Percentiles rank a stretch among this genome's conserved stretches.
phyloP scores from a whole-genome alignment of 1,140 invertebrate genomes.

The Venustaconcha ellipsiformis region DNA sequence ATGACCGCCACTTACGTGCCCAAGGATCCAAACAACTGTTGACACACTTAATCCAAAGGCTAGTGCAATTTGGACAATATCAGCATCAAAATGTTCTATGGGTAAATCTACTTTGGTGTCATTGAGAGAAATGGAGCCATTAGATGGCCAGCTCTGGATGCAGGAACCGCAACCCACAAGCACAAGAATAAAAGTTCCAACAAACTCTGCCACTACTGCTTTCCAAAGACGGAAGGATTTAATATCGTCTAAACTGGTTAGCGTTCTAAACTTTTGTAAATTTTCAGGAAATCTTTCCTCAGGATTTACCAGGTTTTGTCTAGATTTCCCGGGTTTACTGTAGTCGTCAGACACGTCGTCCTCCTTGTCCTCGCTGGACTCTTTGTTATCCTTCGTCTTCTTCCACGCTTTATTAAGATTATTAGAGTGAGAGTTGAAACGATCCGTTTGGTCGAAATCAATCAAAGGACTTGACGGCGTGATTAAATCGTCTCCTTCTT shows the following conservation, averaged over 20 bases:
- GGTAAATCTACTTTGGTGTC: no score
- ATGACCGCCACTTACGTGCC: background rate
- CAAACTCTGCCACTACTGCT: conserved; percentile 77
- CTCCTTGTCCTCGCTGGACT: no score
- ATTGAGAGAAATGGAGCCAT: background rate
- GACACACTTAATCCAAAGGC: background rate
- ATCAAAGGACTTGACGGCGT: no score
- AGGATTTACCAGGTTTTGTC: no score
- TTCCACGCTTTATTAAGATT: no score
- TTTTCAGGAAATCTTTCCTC: no score
- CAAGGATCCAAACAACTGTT: background rate
- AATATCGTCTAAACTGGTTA: conserved; percentile 55
- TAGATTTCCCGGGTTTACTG: no score
- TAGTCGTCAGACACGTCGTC: no score
- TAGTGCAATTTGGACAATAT: conserved; percentile 1
- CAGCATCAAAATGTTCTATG: background rate
- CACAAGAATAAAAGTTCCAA: conserved; percentile 89
- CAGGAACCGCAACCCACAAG: conserved; percentile 84
- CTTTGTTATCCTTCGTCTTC: no score
- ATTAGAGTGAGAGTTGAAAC: no score
- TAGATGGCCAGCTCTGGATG: conserved; percentile 65
- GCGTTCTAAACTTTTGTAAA: conserved; percentile 27
- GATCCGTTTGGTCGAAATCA: no score
- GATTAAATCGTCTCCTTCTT: no score
- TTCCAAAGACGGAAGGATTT: conserved; percentile 46